phyloP scores from a whole-genome alignment of 2,797 vertebrate species.

The Anguilla megastoma region DNA sequence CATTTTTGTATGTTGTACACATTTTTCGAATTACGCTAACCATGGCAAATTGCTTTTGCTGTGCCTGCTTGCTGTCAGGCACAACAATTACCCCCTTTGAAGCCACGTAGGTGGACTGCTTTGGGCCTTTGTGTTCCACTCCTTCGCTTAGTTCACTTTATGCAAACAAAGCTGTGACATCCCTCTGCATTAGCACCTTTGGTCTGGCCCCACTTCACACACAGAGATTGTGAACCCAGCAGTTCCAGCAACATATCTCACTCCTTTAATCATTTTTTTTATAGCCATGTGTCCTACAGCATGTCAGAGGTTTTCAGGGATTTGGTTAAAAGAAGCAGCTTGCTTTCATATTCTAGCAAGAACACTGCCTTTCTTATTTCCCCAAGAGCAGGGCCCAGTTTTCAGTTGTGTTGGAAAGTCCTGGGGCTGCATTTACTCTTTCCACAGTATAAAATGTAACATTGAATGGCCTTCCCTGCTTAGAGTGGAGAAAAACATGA shows the following conservation, averaged over 20 bases:
- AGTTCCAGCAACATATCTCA: neutral
- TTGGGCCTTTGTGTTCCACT: conserved; percentile 4
- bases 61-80: neutral
- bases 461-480: neutral
- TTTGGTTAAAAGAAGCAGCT: neutral
- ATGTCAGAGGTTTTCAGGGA: neutral
- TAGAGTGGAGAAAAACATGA: neutral
- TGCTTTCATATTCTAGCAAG: neutral
- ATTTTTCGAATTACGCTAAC: neutral
- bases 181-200: neutral
- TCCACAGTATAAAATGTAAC: neutral
- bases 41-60: neutral
- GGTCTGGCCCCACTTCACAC: neutral
- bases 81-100: conserved; percentile 5
- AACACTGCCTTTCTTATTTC: conserved; percentile 4
- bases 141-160: neutral
- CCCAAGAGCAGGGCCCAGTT: neutral
- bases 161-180: neutral
- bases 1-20: neutral
- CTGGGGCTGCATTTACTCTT: neutral
- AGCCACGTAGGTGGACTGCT: neutral
- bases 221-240: neutral
- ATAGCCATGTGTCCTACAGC: neutral
- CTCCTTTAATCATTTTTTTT: neutral
- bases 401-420: neutral